Percentiles rank a stretch among this genome's conserved stretches.
These are phyloP conservation scores for Helicoverpa zea DNA, from an alignment of 1,140 invertebrate genomes.

Conservation along the genomic window DNA sequence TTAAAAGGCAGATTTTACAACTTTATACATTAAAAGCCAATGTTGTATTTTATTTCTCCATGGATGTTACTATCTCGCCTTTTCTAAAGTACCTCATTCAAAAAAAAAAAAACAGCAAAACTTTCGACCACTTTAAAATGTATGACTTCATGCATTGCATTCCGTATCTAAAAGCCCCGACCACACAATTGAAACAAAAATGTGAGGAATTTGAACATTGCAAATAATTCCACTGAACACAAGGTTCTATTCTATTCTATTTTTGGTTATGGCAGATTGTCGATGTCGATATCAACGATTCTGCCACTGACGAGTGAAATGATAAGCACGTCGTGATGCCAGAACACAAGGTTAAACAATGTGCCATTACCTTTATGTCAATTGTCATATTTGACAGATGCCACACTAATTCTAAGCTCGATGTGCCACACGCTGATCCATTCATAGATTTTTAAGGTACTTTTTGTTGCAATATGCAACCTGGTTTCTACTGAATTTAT, in stretches of 20 bases:
- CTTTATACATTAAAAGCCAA: not conserved
- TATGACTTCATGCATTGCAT: not conserved
- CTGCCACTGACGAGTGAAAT: too few species aligned
- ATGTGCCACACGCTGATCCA: too few species aligned
- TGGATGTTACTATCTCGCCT: not conserved
- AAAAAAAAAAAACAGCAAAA: not conserved
- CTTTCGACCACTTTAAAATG: not conserved
- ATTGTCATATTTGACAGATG: conserved; percentile 2
- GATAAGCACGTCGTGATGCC: too few species aligned
- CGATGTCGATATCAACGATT: too few species aligned
- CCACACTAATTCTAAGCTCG: too few species aligned
- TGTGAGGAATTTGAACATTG: not conserved
- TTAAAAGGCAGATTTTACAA: not conserved
- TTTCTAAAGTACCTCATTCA: not conserved
- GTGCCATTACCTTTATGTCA: not conserved
- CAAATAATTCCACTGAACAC: conserved; percentile 4
- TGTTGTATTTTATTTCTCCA: not conserved
- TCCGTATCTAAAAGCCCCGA: not conserved
- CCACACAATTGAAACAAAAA: conserved; percentile 2
- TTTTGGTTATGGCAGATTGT: too few species aligned
- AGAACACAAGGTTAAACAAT: conserved; percentile 5
- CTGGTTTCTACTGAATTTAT: too few species aligned
- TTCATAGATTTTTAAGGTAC: not conserved
- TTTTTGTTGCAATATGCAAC: not conserved
- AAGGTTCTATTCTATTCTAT: too few species aligned